phyloP scores from a whole-genome alignment of 2,797 vertebrate species.

The Falco novaeseelandiae region DNA sequence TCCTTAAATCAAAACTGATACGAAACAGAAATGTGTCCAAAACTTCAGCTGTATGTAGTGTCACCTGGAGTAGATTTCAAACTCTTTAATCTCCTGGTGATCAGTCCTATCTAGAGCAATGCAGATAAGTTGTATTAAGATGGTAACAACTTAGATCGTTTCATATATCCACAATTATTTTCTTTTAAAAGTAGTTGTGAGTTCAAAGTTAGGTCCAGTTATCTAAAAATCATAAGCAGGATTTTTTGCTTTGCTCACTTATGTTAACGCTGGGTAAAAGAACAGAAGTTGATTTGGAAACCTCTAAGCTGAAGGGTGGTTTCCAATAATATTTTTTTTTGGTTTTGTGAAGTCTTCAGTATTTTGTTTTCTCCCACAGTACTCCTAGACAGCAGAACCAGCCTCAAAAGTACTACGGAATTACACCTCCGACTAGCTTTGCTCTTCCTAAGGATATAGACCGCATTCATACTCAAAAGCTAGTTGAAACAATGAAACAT shows the following conservation, averaged over 20 bases:
- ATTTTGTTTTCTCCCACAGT: constrained; percentile 57
- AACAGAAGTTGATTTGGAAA: neutral
- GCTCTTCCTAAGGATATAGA: constrained; percentile 90
- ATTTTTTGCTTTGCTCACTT: neutral
- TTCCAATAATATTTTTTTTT: neutral
- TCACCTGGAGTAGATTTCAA: neutral
- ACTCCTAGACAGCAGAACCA: constrained; percentile 82
- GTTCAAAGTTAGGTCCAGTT: neutral
- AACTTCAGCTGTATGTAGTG: neutral
- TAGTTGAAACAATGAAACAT: constrained; percentile 92
- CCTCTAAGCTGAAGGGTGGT: neutral
- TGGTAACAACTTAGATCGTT: neutral
- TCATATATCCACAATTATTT: neutral
- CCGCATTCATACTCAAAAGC: constrained; percentile 88
- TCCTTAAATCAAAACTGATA: neutral
- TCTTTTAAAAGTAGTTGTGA: neutral
- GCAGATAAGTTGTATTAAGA: neutral
- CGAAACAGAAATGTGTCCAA: neutral
- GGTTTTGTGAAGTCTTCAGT: neutral
- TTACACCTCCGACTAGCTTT: constrained; percentile 93
- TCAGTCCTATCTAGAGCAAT: neutral
- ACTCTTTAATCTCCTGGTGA: neutral
- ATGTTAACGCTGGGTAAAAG: neutral
- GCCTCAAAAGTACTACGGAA: constrained; percentile 89
- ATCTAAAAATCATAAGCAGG: neutral